phyloP scores from a whole-genome alignment of 64 coral and sea anemone genomes.

The Cladopsammia gracilis region DNA sequence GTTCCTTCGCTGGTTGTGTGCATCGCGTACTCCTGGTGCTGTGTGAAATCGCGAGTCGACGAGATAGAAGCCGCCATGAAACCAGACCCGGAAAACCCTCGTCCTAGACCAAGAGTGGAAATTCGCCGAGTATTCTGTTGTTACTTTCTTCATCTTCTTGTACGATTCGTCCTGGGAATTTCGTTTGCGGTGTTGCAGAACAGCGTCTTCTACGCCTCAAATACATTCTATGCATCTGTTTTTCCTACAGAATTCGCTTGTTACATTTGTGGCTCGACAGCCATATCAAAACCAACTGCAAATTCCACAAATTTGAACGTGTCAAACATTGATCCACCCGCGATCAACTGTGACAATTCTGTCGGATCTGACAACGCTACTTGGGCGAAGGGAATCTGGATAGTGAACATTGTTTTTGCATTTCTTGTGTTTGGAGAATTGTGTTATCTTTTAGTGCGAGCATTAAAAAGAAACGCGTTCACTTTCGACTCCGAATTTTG shows the following conservation, averaged over 20 bases:
- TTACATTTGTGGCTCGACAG: neutral
- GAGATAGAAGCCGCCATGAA: conserved; percentile 33
- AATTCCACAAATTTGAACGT: neutral
- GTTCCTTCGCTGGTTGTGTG: neutral
- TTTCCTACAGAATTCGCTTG: conserved; percentile 44
- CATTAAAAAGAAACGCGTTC: neutral
- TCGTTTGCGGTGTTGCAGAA: conserved; percentile 30
- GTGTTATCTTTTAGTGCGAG: neutral
- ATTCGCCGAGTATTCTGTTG: conserved; percentile 33
- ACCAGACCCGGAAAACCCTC: conserved; percentile 9
- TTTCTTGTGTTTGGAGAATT: conserved; percentile 30
- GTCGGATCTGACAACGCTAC: conserved; percentile 27
- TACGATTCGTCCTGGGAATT: conserved; percentile 26
- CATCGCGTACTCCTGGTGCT: conserved; percentile 26
- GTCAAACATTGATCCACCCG: neutral
- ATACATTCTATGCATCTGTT: conserved; percentile 35
- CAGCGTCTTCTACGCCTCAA: conserved; percentile 12
- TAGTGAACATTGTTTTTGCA: conserved; percentile 19
- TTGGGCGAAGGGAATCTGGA: neutral
- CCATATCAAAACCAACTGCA: neutral
- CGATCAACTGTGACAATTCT: conserved; percentile 34
- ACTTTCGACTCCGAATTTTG: conserved; percentile 46
- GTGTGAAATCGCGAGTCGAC: conserved; percentile 46
- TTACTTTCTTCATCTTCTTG: conserved; percentile 44
- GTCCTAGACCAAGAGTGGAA: neutral